Evolutionary conservation across 2,113 vertebrate genomes (phyloP).

Genomic region (Cinclus mexicanus): DNA sequence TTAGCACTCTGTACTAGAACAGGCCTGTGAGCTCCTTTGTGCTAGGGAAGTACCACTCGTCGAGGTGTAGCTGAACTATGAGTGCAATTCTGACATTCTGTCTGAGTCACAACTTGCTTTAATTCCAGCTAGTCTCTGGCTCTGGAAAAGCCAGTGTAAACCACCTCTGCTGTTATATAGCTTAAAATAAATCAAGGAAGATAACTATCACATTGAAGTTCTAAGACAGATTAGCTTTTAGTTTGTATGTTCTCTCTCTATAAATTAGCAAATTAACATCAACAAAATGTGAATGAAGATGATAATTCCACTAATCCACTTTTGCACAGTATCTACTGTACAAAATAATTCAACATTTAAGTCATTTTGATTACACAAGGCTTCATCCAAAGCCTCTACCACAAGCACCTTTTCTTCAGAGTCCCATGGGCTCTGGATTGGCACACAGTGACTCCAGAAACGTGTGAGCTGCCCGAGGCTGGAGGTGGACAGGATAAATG

Average conservation of each 20-base stretch:
- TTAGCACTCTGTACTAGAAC: not conserved
- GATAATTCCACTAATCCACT: not conserved
- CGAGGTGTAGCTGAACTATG: not conserved
- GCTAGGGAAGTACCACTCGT: not conserved
- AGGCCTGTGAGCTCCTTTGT: not conserved
- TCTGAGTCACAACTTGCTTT: not conserved
- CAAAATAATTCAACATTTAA: not conserved
- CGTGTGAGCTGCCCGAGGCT: not conserved
- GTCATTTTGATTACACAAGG: not conserved
- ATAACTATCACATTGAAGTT: not conserved
- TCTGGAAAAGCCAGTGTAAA: not conserved
- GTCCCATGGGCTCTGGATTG: not conserved
- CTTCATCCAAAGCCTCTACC: not conserved
- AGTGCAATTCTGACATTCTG: not conserved
- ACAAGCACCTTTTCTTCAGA: not conserved
- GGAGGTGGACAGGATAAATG: accelerated
- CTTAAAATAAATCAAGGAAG: not conserved
- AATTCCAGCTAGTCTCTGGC: not conserved
- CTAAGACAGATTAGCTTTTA: not conserved
- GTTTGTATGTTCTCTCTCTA: not conserved
- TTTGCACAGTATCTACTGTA: not conserved
- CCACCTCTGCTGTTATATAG: not conserved
- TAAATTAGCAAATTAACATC: not conserved
- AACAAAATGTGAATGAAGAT: not conserved
- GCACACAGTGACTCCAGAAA: not conserved